Evolutionary conservation across 2,888 invertebrate species (phyloP).

Genomic region (Eupithecia subfuscata): DNA sequence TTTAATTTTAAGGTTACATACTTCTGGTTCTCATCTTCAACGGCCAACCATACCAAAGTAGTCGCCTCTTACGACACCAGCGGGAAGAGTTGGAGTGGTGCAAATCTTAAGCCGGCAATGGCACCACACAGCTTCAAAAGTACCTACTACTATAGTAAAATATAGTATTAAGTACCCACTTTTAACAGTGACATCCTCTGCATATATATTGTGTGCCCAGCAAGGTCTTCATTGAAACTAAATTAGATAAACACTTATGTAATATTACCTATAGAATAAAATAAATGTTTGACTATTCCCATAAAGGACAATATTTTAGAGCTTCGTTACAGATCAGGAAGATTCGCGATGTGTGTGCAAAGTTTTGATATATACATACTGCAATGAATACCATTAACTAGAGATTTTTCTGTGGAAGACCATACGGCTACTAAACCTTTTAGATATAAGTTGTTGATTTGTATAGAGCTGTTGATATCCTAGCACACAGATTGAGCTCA

Average conservation of each 20-base stretch:
- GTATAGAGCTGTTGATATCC: constrained; percentile 55
- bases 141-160: too few relatives aligned
- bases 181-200: too few relatives aligned
- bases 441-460: constrained; percentile 61
- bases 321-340: background rate
- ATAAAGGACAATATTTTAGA: constrained; percentile 37
- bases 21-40: background rate
- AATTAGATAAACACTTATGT: too few relatives aligned
- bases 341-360: background rate
- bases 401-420: background rate
- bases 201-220: too few relatives aligned
- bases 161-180: too few relatives aligned
- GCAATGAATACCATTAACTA: background rate
- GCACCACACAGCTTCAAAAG: too few relatives aligned
- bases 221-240: too few relatives aligned
- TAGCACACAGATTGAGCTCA: constrained; percentile 48
- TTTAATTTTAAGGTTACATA: background rate
- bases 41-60: too few relatives aligned
- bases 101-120: too few relatives aligned
- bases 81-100: too few relatives aligned
- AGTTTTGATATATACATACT: background rate
- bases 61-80: too few relatives aligned
- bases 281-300: constrained; percentile 20
- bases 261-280: too few relatives aligned
- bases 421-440: background rate